Percentiles rank a stretch among this genome's conserved stretches.
These are phyloP conservation scores for Uloborus plumipes DNA, from an alignment of 2,888 invertebrate genomes.

Conservation along the genomic window DNA sequence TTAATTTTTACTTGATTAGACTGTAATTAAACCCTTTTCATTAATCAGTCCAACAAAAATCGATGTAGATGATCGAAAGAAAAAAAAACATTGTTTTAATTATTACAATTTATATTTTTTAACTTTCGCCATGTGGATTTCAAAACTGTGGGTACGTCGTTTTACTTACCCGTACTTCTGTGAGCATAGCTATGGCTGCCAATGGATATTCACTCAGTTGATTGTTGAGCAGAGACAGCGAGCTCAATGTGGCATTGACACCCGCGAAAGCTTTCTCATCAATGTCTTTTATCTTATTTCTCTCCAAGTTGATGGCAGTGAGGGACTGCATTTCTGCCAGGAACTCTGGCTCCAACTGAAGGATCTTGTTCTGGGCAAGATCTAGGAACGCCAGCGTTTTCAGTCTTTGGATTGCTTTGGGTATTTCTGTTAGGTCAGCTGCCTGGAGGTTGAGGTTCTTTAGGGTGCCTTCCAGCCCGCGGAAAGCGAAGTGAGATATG, in stretches of 20 bases:
- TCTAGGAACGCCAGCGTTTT: conserved; percentile 88
- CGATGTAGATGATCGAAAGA: no score
- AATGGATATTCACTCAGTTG: conserved; percentile 88
- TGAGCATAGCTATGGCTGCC: conserved; percentile 81
- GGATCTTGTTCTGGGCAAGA: conserved; percentile 88
- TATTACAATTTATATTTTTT: no score
- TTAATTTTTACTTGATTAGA: no score
- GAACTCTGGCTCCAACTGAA: conserved; percentile 75
- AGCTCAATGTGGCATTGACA: conserved; percentile 85
- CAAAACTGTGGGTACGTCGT: no score
- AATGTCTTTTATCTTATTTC: conserved; percentile 86
- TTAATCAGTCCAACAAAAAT: no score
- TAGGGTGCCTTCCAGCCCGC: conserved; percentile 83
- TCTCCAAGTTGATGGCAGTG: conserved; percentile 89
- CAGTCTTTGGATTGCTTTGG: conserved; percentile 83
- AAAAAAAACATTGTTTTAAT: no score
- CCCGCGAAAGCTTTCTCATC: conserved; percentile 84
- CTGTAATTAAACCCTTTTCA: no score
- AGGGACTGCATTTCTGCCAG: conserved; percentile 80
- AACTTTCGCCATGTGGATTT: no score
- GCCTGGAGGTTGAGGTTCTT: conserved; percentile 92
- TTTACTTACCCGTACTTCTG: conserved; percentile 79
- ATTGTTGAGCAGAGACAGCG: conserved; percentile 89
- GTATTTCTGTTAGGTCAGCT: conserved; percentile 83
- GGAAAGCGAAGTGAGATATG: conserved; percentile 79